These are phyloP conservation scores for Oopsacas minuta DNA, from an alignment of 37 sponge, comb jelly and placozoan genomes.

Conservation along the genomic window DNA sequence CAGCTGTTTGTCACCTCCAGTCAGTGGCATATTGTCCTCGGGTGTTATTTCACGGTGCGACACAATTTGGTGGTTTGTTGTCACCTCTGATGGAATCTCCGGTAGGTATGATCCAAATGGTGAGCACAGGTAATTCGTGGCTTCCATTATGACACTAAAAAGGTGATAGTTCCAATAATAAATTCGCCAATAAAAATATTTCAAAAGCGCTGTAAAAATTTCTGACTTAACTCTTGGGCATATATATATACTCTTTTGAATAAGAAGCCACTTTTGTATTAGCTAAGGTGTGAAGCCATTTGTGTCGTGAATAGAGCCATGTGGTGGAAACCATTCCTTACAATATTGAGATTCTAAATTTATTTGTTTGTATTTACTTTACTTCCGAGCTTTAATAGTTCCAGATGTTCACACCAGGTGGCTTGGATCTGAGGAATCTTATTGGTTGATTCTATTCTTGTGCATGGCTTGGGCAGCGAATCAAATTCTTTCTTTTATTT, in stretches of 20 bases:
- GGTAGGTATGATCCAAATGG: background rate
- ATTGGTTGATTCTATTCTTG: background rate
- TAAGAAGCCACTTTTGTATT: background rate
- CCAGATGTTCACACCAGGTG: background rate
- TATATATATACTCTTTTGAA: background rate
- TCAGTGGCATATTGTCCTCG: background rate
- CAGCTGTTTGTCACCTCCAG: background rate
- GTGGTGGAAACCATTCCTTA: background rate
- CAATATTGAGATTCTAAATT: background rate
- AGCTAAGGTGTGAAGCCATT: background rate
- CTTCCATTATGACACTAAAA: slow-evolving; percentile 16
- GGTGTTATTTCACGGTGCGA: background rate
- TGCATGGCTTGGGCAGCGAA: background rate
- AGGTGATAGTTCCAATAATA: slow-evolving; percentile 3
- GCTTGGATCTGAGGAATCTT: background rate
- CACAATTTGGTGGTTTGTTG: too few relatives aligned
- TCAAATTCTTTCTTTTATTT: background rate
- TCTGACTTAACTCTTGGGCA: background rate
- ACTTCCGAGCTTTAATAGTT: background rate
- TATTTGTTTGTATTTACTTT: background rate
- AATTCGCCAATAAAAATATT: background rate
- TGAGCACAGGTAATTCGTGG: background rate
- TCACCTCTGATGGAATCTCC: background rate
- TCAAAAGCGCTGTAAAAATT: background rate
- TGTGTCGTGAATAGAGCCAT: background rate